Conservation (phyloP, 92 coral and sea anemone genomes). For the Pocillopora grandis region DNA sequence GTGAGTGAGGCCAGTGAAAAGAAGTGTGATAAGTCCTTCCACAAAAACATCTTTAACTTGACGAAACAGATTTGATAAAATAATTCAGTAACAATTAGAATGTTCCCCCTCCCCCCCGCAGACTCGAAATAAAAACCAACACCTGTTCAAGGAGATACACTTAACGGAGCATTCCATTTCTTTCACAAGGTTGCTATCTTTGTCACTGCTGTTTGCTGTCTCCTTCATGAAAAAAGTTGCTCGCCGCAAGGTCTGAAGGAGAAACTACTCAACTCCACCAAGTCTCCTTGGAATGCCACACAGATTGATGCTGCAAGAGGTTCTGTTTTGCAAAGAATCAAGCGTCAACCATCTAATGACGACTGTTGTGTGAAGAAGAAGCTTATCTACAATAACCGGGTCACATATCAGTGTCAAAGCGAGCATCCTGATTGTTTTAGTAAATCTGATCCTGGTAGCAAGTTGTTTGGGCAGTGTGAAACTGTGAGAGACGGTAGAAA, state of each 20-base stretch:
- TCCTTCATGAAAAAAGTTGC: background rate
- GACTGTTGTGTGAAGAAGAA: background rate
- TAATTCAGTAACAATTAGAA: no score
- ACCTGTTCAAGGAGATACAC: no score
- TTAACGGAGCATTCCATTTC: background rate
- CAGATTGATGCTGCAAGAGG: background rate
- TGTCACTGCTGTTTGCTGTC: background rate
- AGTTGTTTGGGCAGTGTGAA: background rate
- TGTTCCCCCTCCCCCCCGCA: no score
- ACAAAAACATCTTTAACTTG: no score
- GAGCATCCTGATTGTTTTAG: conserved; percentile 12
- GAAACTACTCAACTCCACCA: background rate
- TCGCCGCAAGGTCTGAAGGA: background rate
- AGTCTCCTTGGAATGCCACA: background rate
- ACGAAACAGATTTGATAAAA: no score
- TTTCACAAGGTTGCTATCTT: background rate
- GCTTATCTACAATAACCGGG: background rate
- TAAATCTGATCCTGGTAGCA: background rate
- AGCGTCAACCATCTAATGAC: background rate
- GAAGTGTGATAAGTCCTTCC: no score
- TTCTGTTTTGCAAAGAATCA: background rate
- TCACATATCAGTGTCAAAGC: background rate
- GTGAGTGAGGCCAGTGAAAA: no score
- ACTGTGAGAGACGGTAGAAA: background rate
- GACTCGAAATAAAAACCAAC: no score